Percentiles rank a stretch among this genome's conserved stretches.
Conservation (phyloP, 2,888 invertebrate species). For the Hyppa rectilinea region DNA sequence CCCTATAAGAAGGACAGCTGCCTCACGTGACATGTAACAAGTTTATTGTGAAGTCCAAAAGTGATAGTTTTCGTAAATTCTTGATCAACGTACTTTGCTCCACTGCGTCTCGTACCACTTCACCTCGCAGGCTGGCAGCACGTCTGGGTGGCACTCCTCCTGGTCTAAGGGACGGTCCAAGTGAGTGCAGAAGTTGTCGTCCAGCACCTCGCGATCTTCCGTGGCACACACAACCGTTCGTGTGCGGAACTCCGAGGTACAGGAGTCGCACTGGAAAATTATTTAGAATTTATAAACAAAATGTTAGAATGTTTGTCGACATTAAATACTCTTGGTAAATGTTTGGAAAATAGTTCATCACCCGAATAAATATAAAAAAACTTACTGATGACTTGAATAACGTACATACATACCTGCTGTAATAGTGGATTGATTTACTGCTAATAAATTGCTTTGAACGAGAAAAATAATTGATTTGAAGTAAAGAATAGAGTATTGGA, state of each 20-base stretch:
- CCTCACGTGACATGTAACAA: neutral
- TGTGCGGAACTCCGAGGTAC: conserved; percentile 94
- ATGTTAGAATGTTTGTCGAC: no score
- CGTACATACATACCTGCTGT: no score
- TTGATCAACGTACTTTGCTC: conserved; percentile 93
- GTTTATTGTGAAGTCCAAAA: neutral
- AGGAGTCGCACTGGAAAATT: conserved; percentile 93
- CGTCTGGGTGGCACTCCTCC: conserved; percentile 92
- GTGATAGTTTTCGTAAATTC: neutral
- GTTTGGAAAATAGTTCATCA: neutral
- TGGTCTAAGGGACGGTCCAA: conserved; percentile 92
- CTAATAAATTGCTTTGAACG: no score
- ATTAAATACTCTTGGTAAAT: neutral
- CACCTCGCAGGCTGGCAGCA: conserved; percentile 92
- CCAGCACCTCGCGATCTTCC: conserved; percentile 92
- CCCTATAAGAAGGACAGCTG: neutral
- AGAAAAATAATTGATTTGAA: no score
- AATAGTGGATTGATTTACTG: no score
- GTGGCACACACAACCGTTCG: conserved; percentile 94
- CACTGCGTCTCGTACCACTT: conserved; percentile 98
- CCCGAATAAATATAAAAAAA: neutral
- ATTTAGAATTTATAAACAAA: neutral
- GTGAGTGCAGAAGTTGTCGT: conserved; percentile 93
- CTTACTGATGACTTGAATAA: no score
- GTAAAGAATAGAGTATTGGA: no score